phyloP scores from a whole-genome alignment of 2,888 invertebrate species.

The Sinhomidia bicolor region DNA sequence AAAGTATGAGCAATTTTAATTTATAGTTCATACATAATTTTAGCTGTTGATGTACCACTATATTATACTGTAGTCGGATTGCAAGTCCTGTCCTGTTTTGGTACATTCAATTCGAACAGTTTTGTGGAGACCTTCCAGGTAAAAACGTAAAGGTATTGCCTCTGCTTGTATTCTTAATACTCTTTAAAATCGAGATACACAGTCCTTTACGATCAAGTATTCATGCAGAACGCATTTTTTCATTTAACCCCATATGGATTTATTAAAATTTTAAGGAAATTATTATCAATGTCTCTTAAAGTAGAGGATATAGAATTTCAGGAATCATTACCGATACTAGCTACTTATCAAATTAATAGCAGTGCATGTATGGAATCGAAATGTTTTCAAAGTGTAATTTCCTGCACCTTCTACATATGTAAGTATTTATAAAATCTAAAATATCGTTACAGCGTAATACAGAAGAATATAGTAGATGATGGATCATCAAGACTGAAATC shows the following conservation, averaged over 20 bases:
- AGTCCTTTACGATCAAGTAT: no score
- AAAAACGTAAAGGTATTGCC: no score
- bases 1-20: neutral
- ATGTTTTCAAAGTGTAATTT: constrained; percentile 1
- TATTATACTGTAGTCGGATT: neutral
- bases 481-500: constrained; percentile 86
- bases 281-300: neutral
- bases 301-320: neutral
- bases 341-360: neutral
- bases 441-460: constrained; percentile 54
- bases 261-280: neutral
- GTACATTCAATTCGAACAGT: no score
- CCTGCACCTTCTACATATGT: neutral
- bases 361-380: neutral
- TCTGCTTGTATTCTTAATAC: no score
- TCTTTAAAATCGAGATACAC: no score
- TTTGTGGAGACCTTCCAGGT: no score
- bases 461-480: constrained; percentile 71
- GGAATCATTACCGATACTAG: neutral
- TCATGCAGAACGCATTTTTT: no score
- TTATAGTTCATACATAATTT: neutral
- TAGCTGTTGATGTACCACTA: neutral
- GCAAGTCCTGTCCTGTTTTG: no score
- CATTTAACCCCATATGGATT: neutral
- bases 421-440: constrained; percentile 50